Base-by-base conservation (phyloP, 2,888 invertebrate species). In the Dicycla oo region DNA sequence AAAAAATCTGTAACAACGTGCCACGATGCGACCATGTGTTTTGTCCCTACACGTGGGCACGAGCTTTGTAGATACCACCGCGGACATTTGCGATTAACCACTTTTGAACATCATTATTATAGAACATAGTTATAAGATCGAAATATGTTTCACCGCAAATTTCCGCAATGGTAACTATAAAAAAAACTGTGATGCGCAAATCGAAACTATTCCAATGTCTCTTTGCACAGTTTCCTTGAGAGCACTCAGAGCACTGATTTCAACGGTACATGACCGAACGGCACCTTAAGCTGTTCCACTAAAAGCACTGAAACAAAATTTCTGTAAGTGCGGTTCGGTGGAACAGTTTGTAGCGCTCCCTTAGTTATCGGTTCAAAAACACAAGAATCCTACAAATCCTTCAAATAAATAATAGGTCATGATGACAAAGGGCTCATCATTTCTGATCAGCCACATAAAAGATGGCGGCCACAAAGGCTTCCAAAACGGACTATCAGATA, bases 401-500 rank as follows among this genome's bases (percentile, higher is more conserved):
- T 58, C 20, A 49, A 53, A 73, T n/a, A 30, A n/a, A 20, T 47
- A 47, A n/a, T 20, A 75, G 45, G 7, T 23, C 49, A n/a, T 45
- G 40, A 80, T 38, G 66, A 71, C 62, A 69, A 69, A 66, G 49
- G 43, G 30, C 54, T 53, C 58, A 58, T 78, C 60, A 60, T 63
- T 64, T 75, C 34, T 66, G 69, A 69, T 65, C 65, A 71, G 54
- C 20, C 58, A 45, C 26, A 77, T 71, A 75, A 75, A 82, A 72
- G 45, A 43, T 30, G 61, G 26, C 61, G 54, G 38, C 26, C 40
- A 64, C 79, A 80, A 67, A 82, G 69, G 60, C 60, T 0, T 4
- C 56, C 47, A 45, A 74, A 80, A 57, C 57, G 80, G 69, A 69
- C 73, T 69, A 78, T 51, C 51, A 64, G 83, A 80, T 82, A 57